phyloP scores from a whole-genome alignment of 2,888 invertebrate genomes.

The Apocheima hispidaria region DNA sequence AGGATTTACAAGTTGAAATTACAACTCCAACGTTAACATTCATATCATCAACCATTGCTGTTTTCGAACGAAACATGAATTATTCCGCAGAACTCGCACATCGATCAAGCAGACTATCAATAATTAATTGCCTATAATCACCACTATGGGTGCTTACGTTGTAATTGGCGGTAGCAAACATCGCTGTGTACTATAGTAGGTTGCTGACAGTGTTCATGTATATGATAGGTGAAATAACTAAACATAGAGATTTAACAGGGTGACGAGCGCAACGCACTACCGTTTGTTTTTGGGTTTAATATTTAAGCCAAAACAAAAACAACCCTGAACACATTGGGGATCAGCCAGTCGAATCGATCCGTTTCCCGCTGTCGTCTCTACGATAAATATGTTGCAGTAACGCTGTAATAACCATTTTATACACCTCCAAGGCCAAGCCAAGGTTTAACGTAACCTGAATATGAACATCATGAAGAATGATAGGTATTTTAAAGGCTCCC shows the following conservation, averaged over 20 bases:
- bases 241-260: too few relatives aligned
- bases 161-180: constrained; percentile 6
- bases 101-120: constrained; percentile 10
- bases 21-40: too few relatives aligned
- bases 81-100: neutral
- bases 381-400: neutral
- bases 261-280: too few relatives aligned
- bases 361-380: neutral
- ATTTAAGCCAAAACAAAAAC: too few relatives aligned
- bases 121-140: constrained; percentile 8
- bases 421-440: constrained; percentile 13
- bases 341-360: neutral
- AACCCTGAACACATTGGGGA: too few relatives aligned
- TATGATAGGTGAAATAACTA: too few relatives aligned
- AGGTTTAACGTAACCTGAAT: constrained; percentile 15
- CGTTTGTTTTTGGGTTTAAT: too few relatives aligned
- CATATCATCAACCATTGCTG: neutral
- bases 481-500: constrained; percentile 24
- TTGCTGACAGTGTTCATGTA: neutral
- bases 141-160: neutral
- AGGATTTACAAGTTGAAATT: too few relatives aligned
- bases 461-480: constrained; percentile 27
- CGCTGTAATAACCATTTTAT: constrained; percentile 1
- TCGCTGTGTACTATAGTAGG: neutral
- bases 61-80: neutral